Evolutionary conservation across 1,140 invertebrate genomes (phyloP), one percentile per base, ranked within the genome.

Genomic region (Nasonia giraulti): DNA sequence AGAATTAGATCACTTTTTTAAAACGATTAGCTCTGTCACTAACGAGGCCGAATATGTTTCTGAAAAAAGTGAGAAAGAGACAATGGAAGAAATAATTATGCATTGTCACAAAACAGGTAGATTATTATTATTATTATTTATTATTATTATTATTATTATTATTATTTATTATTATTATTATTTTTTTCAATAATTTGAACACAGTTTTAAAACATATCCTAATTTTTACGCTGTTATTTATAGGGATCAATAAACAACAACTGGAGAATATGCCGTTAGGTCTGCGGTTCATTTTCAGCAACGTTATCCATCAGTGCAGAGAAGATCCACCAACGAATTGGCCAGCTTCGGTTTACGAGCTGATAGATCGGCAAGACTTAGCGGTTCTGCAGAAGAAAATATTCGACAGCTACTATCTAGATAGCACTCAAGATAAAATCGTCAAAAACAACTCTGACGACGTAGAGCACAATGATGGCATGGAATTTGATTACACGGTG

Each of bases 351-450:
- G 95, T 96, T 1, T 98, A 98, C 90, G 94, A 95, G 68, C 93
- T 98, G 4, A 95, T 98, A n/a, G 96, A 96, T 93, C 93, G 97
- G 14, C 95, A 96, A 76, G 97, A 98, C 92, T 92, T 97, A 85
- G 95, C 96, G 0, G 92, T 94, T 7, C 87, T 93, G 23, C 88
- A 76, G 93, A 96, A 91, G 91, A 95, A 40, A 37, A 31, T 91
- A 93, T 85, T 71, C 82, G 86, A 44, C 47, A 85, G 62, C n/a
- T 47, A 77, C 75, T 27, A 79, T 80, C 66, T 68, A 80, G 77
- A 37, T 47, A 37, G 76, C 81, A 80, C 31, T 37, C 74, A 75
- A 77, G 87, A 33, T 81, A 88, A 76, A 23, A 40, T n/a, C 80
- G 87, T 62, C 20, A 83, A 75, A 77, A 77, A 23, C 0, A 50